Evolutionary conservation across 2,797 vertebrate species (phyloP), one percentile per base, ranked within the genome.

Genomic region (Coregonus suidteri): DNA sequence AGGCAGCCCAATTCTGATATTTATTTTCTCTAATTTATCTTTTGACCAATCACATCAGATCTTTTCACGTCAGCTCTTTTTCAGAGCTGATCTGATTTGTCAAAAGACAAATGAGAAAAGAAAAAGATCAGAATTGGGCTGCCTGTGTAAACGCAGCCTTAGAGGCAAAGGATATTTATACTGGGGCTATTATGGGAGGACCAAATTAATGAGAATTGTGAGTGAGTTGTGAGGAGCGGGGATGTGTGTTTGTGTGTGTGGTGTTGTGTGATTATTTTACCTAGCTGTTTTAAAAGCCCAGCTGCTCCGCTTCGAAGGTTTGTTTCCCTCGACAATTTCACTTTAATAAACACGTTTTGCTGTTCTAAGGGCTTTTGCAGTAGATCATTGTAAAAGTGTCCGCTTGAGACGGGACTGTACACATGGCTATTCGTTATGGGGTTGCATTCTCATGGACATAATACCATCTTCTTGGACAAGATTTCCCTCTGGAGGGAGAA

Each of bases 331-430:
- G 84, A 80, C 81, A 31, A 37, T 76, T 59, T 11, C 69, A 76
- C 78, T 88, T 89, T 90, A 91, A 88, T 90, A 88, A 90, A 90
- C 83, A 81, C 74, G 80, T 88, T 84, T 85, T 81, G 80, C 88
- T 83, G 79, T 74, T 86, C 75, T 79, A 65, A 78, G 71, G 52
- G 53, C 13, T 85, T 74, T 84, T 81, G 77, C 31, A 11, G 59
- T 79, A 85, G 74, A 81, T 80, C 83, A 85, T 84, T 80, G 84
- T 84, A 83, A 81, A 84, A 83, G 72, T 84, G 81, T 82, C 82
- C 84, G 71, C 80, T 85, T 81, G 81, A 86, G 84, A 84, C 79
- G 6, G 84, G 71, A 83, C 81, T 79, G 81, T 81, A 73, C 79
- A 84, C 77, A 79, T 65, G 73, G 80, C 77, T 84, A 85, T 88